These are phyloP conservation scores for Lasiurus cinereus DNA, from an alignment of 2,113 vertebrate species.

Conservation along the genomic window DNA sequence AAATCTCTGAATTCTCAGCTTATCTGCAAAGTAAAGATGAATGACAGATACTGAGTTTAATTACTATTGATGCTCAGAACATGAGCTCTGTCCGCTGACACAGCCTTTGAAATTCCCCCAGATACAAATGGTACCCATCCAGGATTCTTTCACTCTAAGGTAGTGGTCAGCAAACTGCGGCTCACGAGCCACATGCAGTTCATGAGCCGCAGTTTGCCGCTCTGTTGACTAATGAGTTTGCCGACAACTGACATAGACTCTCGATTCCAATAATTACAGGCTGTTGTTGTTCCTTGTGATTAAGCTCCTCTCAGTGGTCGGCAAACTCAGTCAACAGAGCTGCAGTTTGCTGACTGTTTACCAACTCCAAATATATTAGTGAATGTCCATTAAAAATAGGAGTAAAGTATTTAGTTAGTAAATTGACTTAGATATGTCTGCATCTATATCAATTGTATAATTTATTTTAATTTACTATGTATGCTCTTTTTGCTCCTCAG, in stretches of 20 bases:
- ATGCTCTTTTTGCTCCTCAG: background rate
- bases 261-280: no score
- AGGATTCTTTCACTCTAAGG: background rate
- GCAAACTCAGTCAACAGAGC: no score
- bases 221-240: no score
- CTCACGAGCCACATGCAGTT: no score
- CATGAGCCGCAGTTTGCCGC: no score
- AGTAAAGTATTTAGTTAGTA: background rate
- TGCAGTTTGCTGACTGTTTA: background rate
- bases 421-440: background rate
- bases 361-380: background rate
- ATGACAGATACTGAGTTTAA: slow-evolving; percentile 62
- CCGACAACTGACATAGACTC: no score
- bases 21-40: slow-evolving; percentile 68
- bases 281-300: no score
- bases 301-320: no score
- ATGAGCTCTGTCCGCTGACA: background rate
- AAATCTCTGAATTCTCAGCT: slow-evolving; percentile 54
- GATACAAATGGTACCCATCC: background rate
- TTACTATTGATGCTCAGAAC: background rate
- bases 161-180: background rate
- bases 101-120: background rate
- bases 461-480: background rate
- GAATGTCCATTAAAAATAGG: background rate
- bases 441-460: background rate